Conservation (phyloP, 2,888 invertebrate species). For the Steinernema carpocapsae region DNA sequence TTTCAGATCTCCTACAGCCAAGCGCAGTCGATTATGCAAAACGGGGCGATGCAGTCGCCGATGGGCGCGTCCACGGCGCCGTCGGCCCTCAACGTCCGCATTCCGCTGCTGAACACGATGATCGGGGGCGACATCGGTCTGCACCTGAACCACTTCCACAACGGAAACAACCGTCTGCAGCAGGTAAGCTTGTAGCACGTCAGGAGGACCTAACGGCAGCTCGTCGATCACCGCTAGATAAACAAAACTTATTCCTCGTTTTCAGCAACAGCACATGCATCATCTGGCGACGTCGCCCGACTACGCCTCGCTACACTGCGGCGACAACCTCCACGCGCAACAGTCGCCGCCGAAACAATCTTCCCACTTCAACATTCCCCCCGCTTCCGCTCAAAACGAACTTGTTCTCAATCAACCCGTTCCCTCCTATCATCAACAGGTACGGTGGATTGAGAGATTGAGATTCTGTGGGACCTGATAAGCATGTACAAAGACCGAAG, state of each 20-base stretch:
- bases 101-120: conserved; percentile 25
- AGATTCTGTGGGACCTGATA: not conserved
- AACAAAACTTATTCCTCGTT: not conserved
- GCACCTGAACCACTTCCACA: conserved; percentile 12
- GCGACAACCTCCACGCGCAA: not conserved
- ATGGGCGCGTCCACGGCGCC: not conserved
- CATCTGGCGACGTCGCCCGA: conserved; percentile 9
- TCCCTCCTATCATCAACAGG: conserved; percentile 21
- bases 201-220: too few relatives aligned
- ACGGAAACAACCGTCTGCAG: conserved; percentile 17
- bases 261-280: conserved; percentile 27
- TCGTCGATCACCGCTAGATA: not conserved
- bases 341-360: conserved; percentile 20
- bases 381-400: conserved; percentile 25
- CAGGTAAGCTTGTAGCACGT: too few relatives aligned
- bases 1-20: conserved; percentile 14
- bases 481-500: not conserved
- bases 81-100: conserved; percentile 5
- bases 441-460: not conserved
- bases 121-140: conserved; percentile 20
- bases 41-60: not conserved
- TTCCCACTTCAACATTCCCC: conserved; percentile 29
- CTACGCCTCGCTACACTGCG: conserved; percentile 17
- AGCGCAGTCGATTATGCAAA: conserved; percentile 10
- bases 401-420: conserved; percentile 19